Percentiles rank a stretch among this genome's conserved stretches.
These are phyloP conservation scores for Pangasius sanitwongsei DNA, from an alignment of 2,797 vertebrate species.

Conservation along the genomic window DNA sequence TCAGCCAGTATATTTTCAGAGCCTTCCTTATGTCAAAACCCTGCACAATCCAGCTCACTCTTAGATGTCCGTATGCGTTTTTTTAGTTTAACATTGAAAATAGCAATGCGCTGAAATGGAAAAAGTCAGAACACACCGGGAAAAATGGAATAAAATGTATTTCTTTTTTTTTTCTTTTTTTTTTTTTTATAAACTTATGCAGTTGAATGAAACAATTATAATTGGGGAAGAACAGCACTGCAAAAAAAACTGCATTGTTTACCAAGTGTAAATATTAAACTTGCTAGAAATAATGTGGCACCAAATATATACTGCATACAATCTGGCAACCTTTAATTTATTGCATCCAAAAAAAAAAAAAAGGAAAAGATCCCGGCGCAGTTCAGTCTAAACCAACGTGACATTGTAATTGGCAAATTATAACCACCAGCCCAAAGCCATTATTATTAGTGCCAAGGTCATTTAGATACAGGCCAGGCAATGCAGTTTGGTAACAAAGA, in stretches of 20 bases:
- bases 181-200: not conserved
- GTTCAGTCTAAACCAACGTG: not conserved
- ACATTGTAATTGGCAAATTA: not conserved
- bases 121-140: not conserved
- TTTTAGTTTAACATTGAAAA: not conserved
- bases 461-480: not conserved
- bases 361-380: not conserved
- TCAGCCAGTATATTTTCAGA: not conserved
- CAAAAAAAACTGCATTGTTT: not conserved
- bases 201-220: not conserved
- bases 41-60: not conserved
- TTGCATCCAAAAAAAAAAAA: not conserved
- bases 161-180: not conserved
- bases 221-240: not conserved
- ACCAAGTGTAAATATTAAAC: not conserved
- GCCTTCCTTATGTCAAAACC: not conserved
- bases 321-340: not conserved
- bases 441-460: not conserved
- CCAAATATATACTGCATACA: not conserved
- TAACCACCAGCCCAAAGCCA: not conserved
- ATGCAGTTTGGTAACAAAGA: not conserved
- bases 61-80: not conserved
- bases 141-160: not conserved
- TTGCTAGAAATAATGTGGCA: not conserved
- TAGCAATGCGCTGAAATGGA: not conserved